A percentile compares a stretch with the other conserved stretches of the same genome.
phyloP scores from a whole-genome alignment of 2,113 vertebrate genomes.

The Chlorodrepanis virens region DNA sequence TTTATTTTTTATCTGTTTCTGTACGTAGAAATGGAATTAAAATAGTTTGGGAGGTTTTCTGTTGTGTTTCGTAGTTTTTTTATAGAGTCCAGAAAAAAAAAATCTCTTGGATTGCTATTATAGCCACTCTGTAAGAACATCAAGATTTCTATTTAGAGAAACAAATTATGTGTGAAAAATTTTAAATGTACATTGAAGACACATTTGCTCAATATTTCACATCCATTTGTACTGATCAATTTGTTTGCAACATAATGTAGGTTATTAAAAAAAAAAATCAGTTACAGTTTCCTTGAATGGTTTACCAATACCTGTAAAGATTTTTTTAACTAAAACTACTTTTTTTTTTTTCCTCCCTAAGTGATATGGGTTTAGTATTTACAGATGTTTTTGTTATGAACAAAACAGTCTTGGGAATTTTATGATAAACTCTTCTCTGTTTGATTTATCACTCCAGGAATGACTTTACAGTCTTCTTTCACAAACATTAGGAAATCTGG shows the following conservation, averaged over 20 bases:
- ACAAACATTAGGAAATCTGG: constrained; percentile 18
- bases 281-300: neutral
- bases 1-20: neutral
- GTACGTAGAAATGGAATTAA: neutral
- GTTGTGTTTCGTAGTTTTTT: neutral
- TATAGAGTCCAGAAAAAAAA: neutral
- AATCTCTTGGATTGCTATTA: neutral
- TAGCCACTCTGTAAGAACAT: neutral
- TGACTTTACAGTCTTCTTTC: neutral
- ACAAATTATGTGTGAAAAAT: neutral
- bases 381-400: constrained; percentile 26
- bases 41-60: neutral
- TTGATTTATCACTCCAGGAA: constrained; percentile 9
- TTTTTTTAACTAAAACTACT: neutral
- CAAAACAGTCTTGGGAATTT: constrained; percentile 5
- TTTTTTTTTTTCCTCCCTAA: neutral
- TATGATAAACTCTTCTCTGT: neutral
- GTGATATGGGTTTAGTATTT: neutral
- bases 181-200: neutral
- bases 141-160: neutral
- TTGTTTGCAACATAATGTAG: neutral
- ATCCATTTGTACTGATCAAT: neutral
- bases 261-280: neutral
- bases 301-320: neutral
- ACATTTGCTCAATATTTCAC: neutral